Conservation (phyloP, 1,140 invertebrate genomes). For the Drosophila neocordata region DNA sequence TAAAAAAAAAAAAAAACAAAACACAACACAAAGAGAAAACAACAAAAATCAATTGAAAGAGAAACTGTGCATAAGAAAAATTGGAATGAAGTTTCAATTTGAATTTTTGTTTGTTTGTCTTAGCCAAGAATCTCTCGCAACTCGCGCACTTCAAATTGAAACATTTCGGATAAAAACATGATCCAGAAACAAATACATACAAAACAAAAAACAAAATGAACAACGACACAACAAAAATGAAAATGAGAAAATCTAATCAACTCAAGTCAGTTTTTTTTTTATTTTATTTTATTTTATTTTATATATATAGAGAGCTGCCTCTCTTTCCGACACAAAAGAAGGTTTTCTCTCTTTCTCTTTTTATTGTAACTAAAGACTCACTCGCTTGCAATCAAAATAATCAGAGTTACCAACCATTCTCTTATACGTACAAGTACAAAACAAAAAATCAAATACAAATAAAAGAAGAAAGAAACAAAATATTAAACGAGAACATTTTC, state of each 20-base stretch:
- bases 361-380: constrained; percentile 36
- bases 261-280: neutral
- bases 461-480: constrained; percentile 34
- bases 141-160: neutral
- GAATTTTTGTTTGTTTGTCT: constrained; percentile 16
- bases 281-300: too few relatives aligned
- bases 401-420: constrained; percentile 39
- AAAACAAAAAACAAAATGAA: neutral
- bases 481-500: constrained; percentile 7
- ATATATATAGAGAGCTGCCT: neutral
- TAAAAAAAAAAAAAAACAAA: constrained; percentile 12
- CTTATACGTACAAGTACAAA: constrained; percentile 46
- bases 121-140: constrained; percentile 45
- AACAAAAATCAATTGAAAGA: neutral
- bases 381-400: constrained; percentile 23
- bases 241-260: constrained; percentile 24
- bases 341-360: constrained; percentile 5
- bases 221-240: constrained; percentile 11
- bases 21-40: constrained; percentile 13
- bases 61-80: neutral
- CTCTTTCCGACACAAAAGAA: neutral
- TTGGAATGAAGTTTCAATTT: neutral
- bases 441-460: constrained; percentile 41
- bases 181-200: neutral
- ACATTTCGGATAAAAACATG: neutral